Conservation (phyloP, 2,797 vertebrate species). For the Schizopygopsis pylzovi region DNA sequence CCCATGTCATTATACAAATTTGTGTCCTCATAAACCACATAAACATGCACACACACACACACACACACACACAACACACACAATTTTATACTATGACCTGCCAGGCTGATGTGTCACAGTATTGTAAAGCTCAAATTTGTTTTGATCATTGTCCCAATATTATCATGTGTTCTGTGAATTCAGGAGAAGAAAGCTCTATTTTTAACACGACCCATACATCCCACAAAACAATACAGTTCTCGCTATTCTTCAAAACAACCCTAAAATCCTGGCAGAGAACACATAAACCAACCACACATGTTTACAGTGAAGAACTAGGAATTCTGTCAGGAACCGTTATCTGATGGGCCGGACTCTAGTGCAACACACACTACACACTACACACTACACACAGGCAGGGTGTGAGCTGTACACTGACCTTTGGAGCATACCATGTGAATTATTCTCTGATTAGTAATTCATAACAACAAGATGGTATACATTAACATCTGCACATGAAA, state of each 20-base stretch:
- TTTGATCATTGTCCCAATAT: background rate
- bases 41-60: background rate
- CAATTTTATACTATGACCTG: background rate
- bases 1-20: no score
- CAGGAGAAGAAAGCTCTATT: background rate
- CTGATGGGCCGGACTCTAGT: background rate
- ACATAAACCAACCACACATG: conserved; percentile 57
- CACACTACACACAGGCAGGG: background rate
- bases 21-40: no score
- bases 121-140: conserved; percentile 10
- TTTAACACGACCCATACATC: background rate
- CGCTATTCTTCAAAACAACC: conserved; percentile 54
- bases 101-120: background rate
- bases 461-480: background rate
- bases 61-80: no score
- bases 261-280: conserved; percentile 50
- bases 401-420: background rate
- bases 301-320: background rate
- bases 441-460: background rate
- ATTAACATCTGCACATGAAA: background rate
- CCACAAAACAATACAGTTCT: conserved; percentile 51
- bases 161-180: conserved; percentile 13
- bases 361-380: background rate
- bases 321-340: background rate
- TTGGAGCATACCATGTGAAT: background rate